phyloP scores from a whole-genome alignment of 2,113 vertebrate genomes.

The Caretta caretta region DNA sequence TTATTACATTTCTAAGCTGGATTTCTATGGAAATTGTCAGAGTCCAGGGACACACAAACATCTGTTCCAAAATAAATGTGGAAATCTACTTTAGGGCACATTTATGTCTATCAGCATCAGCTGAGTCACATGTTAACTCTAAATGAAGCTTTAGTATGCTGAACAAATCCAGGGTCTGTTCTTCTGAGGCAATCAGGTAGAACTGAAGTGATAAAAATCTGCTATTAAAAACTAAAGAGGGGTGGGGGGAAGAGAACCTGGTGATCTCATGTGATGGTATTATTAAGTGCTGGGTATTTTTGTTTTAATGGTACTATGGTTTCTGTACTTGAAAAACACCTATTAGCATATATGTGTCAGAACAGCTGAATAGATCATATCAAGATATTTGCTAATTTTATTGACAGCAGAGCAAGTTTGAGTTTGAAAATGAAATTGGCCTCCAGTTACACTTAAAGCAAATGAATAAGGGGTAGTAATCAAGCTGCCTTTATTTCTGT shows the following conservation, averaged over 20 bases:
- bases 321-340: not conserved
- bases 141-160: constrained; percentile 14
- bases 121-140: constrained; percentile 59
- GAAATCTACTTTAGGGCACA: constrained; percentile 52
- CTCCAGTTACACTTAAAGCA: not conserved
- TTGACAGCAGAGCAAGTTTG: not conserved
- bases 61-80: constrained; percentile 67
- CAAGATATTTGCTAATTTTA: not conserved
- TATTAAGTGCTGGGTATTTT: not conserved
- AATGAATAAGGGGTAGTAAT: not conserved
- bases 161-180: constrained; percentile 7
- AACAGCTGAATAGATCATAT: not conserved
- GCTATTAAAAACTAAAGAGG: not conserved
- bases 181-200: constrained; percentile 21
- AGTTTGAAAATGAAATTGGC: constrained; percentile 27
- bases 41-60: constrained; percentile 53
- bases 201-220: constrained; percentile 6
- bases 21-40: constrained; percentile 44
- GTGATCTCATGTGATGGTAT: not conserved
- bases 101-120: constrained; percentile 55
- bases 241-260: not conserved
- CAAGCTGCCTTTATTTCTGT: not conserved
- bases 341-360: not conserved
- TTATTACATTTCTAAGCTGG: constrained; percentile 14
- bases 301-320: not conserved